Conservation (phyloP, 2,888 invertebrate species). For the Hedychridium roseum region DNA sequence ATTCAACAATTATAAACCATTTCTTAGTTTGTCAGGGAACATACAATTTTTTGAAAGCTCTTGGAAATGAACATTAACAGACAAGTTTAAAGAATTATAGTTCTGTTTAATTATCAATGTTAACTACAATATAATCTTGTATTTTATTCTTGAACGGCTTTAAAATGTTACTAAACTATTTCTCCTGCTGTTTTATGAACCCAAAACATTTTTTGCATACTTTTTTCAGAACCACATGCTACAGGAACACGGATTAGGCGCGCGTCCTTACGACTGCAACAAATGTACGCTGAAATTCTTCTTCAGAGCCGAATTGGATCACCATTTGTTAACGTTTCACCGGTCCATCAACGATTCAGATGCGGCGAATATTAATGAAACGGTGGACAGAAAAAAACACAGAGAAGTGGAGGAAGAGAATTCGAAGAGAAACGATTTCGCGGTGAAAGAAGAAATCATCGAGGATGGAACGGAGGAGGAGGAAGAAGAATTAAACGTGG, state of each 20-base stretch:
- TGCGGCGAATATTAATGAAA: slow-evolving; percentile 11
- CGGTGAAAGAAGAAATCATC: slow-evolving; percentile 46
- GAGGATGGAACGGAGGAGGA: slow-evolving; percentile 27
- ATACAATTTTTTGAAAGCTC: not conserved
- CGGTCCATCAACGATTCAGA: slow-evolving; percentile 20
- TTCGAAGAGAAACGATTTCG: slow-evolving; percentile 26
- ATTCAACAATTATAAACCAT: too few species aligned
- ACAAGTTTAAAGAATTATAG: not conserved
- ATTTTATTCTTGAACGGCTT: not conserved
- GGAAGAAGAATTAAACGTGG: slow-evolving; percentile 41
- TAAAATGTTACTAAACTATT: not conserved
- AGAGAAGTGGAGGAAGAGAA: slow-evolving; percentile 12
- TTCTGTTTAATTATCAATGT: not conserved
- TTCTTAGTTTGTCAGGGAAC: too few species aligned
- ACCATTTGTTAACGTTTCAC: slow-evolving; percentile 68
- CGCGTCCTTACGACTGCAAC: slow-evolving; percentile 86
- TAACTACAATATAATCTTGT: not conserved
- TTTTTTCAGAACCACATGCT: slow-evolving; percentile 78
- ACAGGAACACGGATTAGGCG: slow-evolving; percentile 78
- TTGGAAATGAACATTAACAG: too few species aligned
- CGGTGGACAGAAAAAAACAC: slow-evolving; percentile 11
- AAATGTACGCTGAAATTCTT: slow-evolving; percentile 87
- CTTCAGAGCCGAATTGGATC: slow-evolving; percentile 90
- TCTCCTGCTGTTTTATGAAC: not conserved
- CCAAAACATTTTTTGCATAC: not conserved